These are phyloP conservation scores for Orius insidiosus DNA, from an alignment of 1,140 invertebrate genomes.

Conservation along the genomic window DNA sequence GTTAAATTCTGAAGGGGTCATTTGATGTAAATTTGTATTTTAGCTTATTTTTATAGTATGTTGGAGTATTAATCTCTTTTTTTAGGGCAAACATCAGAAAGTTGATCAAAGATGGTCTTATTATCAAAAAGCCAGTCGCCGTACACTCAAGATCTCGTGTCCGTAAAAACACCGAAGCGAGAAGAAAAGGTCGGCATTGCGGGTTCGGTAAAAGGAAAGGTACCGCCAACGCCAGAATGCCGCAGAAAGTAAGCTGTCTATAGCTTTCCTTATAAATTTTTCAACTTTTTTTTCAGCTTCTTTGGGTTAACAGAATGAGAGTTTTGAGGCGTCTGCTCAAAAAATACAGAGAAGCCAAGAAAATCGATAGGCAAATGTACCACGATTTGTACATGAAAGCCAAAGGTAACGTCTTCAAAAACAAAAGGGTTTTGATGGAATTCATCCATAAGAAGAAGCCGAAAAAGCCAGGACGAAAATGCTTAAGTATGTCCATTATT, in stretches of 20 bases:
- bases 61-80: too few species aligned
- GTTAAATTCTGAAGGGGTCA: too few species aligned
- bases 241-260: slow-evolving; percentile 59
- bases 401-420: slow-evolving; percentile 98
- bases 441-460: slow-evolving; percentile 99
- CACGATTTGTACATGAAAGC: slow-evolving; percentile 99
- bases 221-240: slow-evolving; percentile 97
- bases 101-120: slow-evolving; percentile 98
- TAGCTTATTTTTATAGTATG: too few species aligned
- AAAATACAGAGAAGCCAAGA: slow-evolving; percentile 93
- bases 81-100: slow-evolving; percentile 96
- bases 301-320: slow-evolving; percentile 98
- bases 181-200: slow-evolving; percentile 93
- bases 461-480: slow-evolving; percentile 95
- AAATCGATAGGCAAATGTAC: too few species aligned
- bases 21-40: too few species aligned
- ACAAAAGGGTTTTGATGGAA: slow-evolving; percentile 99
- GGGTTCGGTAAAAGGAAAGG: slow-evolving; percentile 98
- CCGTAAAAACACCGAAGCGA: slow-evolving; percentile 90
- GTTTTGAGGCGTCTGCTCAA: slow-evolving; percentile 87
- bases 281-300: slow-evolving; percentile 42
- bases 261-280: too few species aligned
- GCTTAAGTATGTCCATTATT: slow-evolving; percentile 46
- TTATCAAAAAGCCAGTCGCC: slow-evolving; percentile 97
- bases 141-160: slow-evolving; percentile 95